Evolutionary conservation across 1,140 invertebrate genomes (phyloP).

Genomic region (Drosophila varians): DNA sequence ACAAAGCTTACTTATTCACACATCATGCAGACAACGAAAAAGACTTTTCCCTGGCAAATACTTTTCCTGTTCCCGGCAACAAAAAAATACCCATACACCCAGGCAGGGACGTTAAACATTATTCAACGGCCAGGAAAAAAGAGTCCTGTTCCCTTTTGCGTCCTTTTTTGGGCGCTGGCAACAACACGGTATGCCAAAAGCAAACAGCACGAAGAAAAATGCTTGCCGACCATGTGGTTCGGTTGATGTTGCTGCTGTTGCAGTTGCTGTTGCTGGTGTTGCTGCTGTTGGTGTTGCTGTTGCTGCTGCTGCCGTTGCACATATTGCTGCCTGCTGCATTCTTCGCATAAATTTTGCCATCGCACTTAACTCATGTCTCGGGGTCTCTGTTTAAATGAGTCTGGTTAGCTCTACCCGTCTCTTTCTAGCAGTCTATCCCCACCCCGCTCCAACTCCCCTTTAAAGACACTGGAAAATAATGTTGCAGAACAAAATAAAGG

Average conservation of each 20-base stretch:
- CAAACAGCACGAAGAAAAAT: conserved; percentile 47
- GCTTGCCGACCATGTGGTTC: conserved; percentile 45
- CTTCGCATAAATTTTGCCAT: conserved; percentile 80
- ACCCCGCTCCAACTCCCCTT: not conserved
- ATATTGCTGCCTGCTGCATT: conserved; percentile 76
- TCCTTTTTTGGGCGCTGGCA: conserved; percentile 52
- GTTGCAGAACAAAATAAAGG: not conserved
- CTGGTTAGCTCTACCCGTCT: conserved; percentile 34
- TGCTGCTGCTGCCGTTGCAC: conserved; percentile 54
- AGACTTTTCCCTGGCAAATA: conserved; percentile 44
- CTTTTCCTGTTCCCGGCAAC: conserved; percentile 40
- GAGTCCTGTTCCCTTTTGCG: conserved; percentile 37
- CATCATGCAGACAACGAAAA: conserved; percentile 32
- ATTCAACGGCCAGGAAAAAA: conserved; percentile 45
- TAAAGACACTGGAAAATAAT: not conserved
- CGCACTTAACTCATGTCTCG: conserved; percentile 77
- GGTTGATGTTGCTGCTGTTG: conserved; percentile 32
- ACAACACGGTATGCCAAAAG: conserved; percentile 32
- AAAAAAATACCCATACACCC: not conserved
- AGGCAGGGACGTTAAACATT: conserved; percentile 29
- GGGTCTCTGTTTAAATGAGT: conserved; percentile 71
- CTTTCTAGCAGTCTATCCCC: not conserved
- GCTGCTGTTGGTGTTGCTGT: conserved; percentile 29
- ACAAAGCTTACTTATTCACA: conserved; percentile 74
- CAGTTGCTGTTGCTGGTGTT: conserved; percentile 8